These are phyloP conservation scores for Synanthedon andrenaeformis DNA, from an alignment of 2,888 invertebrate species.

Conservation along the genomic window DNA sequence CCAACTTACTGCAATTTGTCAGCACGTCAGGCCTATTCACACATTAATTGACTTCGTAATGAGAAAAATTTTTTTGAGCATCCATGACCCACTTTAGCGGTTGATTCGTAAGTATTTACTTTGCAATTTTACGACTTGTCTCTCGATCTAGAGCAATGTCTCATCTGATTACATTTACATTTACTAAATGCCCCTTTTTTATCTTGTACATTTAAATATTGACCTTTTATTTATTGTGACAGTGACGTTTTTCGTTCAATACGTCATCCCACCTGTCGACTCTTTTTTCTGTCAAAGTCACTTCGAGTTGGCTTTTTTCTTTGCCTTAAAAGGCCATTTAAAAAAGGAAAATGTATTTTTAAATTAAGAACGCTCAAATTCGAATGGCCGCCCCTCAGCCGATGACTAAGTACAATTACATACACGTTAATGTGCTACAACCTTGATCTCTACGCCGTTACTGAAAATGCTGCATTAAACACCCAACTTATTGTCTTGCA, in stretches of 20 bases:
- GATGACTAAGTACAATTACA: constrained; percentile 5
- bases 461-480: constrained; percentile 65
- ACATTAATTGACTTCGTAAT: constrained; percentile 31
- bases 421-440: constrained; percentile 12
- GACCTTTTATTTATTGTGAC: constrained; percentile 1
- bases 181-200: neutral
- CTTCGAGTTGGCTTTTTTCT: no score
- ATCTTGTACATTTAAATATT: constrained; percentile 3
- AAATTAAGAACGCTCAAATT: constrained; percentile 2
- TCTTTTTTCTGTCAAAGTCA: no score
- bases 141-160: constrained; percentile 5
- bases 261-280: no score
- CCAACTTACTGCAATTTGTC: constrained; percentile 6
- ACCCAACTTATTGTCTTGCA: constrained; percentile 58
- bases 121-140: constrained; percentile 7
- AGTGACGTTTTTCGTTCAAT: no score
- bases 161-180: constrained; percentile 6
- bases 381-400: neutral
- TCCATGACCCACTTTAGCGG: constrained; percentile 30
- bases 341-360: neutral
- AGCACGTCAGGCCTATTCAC: constrained; percentile 19
- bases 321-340: neutral
- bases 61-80: constrained; percentile 24
- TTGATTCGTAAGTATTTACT: constrained; percentile 4
- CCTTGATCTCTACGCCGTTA: constrained; percentile 65